Conservation (phyloP, 2,888 invertebrate species). For the Glyphotaelius pellucidus region DNA sequence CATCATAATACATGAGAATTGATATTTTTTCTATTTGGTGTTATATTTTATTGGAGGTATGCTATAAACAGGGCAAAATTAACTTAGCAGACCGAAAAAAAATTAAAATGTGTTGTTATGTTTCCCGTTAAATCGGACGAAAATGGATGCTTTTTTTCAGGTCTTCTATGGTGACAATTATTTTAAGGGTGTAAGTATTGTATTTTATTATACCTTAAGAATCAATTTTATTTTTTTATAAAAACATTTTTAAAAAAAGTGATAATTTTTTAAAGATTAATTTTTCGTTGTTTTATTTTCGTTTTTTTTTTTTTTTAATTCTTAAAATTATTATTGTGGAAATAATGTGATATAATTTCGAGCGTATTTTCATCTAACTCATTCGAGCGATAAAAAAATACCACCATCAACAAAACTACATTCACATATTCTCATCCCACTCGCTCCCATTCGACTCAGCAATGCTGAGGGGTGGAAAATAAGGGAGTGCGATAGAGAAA, state of each 20-base stretch:
- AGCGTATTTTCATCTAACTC: background rate
- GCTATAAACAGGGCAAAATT: background rate
- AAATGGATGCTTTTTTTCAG: background rate
- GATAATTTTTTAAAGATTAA: no score
- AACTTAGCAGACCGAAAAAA: background rate
- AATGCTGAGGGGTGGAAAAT: constrained; percentile 37
- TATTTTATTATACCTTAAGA: background rate
- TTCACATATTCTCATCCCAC: constrained; percentile 43
- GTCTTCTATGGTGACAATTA: background rate
- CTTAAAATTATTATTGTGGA: background rate
- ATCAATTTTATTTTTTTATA: background rate
- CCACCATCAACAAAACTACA: background rate
- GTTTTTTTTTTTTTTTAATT: no score
- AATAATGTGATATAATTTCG: background rate
- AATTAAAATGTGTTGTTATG: background rate
- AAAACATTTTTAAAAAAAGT: no score
- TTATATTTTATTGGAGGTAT: background rate
- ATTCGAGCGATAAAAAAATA: constrained; percentile 5
- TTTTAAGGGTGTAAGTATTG: background rate
- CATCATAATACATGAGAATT: no score
- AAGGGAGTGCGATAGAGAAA: constrained; percentile 48
- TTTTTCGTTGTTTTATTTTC: no score
- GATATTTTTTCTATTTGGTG: no score
- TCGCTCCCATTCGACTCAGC: constrained; percentile 57
- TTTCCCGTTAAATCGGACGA: background rate